Evolutionary conservation across 2,888 invertebrate species (phyloP), one percentile per base, ranked within the genome.

Genomic region (Standfussiana lucernea): DNA sequence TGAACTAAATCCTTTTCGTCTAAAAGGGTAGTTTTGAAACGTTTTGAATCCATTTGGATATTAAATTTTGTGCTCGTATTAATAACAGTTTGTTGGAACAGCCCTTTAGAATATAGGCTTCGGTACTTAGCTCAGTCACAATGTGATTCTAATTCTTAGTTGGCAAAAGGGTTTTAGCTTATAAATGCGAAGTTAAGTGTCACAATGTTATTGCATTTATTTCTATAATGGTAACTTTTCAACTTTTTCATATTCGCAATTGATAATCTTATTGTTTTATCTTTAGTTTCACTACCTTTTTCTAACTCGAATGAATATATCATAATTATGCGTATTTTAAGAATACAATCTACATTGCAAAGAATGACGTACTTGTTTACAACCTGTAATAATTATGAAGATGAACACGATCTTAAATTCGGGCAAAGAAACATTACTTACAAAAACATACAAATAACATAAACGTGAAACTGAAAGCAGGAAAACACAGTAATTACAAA

Each of bases 31-130:
- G 75, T 84, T 80, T 75, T 42, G 69, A 73, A 40, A 68, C 64
- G 64, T 56, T 73, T 66, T 59, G 59, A 71, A 86, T 84, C 65
- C 75, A 69, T 74, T 84, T 72, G 74, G 77, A 80, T 84, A 84
- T 77, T 86, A 77, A 62, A 80, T 86, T 86, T 50, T 50, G 61
- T 45, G 73, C 61, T 68, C 65, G 47, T 84, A 24, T 76, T 84
- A 86, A 70, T 84, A 84, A 75, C 72, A 86, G 64, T 83, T 74
- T 72, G 69, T 47, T 76, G 47, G 40, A 72, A 84, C 56, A 72
- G 61, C 61, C 47, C 66, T 84, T 67, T 80, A 62, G 37, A 59
- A 83, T 80, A 35, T 83, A 47, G 56, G 62, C 11, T 28, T 45
- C 32, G 56, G 74, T 77, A 45, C 64, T 86, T 72, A 66, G 56